Percentiles rank a stretch among this genome's conserved stretches.
Evolutionary conservation across 2,797 vertebrate genomes (phyloP).

Genomic region (Sebastes oblongus): DNA sequence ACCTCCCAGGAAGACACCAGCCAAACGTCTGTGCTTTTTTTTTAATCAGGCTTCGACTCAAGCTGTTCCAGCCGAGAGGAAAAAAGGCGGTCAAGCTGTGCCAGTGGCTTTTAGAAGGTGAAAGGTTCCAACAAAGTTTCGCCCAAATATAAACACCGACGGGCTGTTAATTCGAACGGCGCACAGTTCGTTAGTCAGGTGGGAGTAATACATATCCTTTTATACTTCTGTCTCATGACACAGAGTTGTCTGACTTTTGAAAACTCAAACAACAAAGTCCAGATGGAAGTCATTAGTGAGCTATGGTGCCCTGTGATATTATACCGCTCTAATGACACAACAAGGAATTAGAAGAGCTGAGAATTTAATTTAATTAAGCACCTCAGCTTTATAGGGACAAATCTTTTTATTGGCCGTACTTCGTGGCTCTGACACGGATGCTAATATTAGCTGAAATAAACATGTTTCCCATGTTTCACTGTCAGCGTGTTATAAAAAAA

Average conservation of each 20-base stretch:
- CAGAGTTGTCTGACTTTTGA: constrained; percentile 48
- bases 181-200: constrained; percentile 60
- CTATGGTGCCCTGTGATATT: constrained; percentile 29
- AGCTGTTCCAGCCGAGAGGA: constrained; percentile 74
- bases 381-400: constrained; percentile 29
- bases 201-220: constrained; percentile 27
- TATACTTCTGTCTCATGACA: constrained; percentile 54
- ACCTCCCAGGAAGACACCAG: constrained; percentile 81
- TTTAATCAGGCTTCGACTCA: constrained; percentile 82
- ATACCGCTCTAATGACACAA: constrained; percentile 44
- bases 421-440: constrained; percentile 25
- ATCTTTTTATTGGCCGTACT: constrained; percentile 26
- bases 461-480: constrained; percentile 56
- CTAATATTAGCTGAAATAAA: constrained; percentile 75
- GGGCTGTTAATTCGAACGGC: constrained; percentile 68
- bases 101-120: constrained; percentile 71
- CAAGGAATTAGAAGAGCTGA: constrained; percentile 49
- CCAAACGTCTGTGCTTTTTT: constrained; percentile 57
- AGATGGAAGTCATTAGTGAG: constrained; percentile 59
- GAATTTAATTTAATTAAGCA: constrained; percentile 58
- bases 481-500: constrained; percentile 46
- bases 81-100: constrained; percentile 75
- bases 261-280: constrained; percentile 3
- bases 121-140: constrained; percentile 70
- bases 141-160: constrained; percentile 70